Evolutionary conservation across 1,140 invertebrate genomes (phyloP).

Genomic region (Popillia japonica): DNA sequence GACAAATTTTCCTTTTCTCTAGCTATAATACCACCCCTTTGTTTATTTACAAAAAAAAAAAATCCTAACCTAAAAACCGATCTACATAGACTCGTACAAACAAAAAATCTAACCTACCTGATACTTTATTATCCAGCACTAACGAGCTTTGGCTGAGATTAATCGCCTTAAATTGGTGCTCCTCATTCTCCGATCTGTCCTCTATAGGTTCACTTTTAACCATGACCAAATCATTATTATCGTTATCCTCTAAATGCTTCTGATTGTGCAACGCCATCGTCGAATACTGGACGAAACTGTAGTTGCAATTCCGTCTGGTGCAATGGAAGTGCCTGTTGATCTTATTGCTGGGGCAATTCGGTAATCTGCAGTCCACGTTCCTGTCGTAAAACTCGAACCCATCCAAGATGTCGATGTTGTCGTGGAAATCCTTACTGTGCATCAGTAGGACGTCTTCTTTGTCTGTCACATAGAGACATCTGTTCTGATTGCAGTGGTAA

Average conservation of each 20-base stretch:
- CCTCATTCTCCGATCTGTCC: conserved; percentile 36
- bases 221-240: conserved; percentile 38
- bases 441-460: conserved; percentile 56
- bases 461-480: conserved; percentile 69
- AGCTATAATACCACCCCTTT: not conserved
- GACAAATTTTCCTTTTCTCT: too few relatives aligned
- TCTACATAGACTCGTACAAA: not conserved
- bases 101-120: conserved; percentile 50
- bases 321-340: conserved; percentile 82
- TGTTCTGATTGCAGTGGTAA: conserved; percentile 78
- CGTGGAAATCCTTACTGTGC: conserved; percentile 85
- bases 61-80: not conserved
- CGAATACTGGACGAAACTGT: conserved; percentile 77
- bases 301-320: conserved; percentile 75
- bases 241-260: conserved; percentile 61
- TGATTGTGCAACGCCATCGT: conserved; percentile 79
- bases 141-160: conserved; percentile 50
- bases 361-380: conserved; percentile 77
- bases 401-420: conserved; percentile 81
- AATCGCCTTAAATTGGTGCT: conserved; percentile 51
- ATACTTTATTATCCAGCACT: conserved; percentile 53
- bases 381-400: conserved; percentile 84
- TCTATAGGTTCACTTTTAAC: conserved; percentile 48
- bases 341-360: conserved; percentile 70
- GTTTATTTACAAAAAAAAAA: not conserved